Percentiles rank a stretch among this genome's conserved stretches.
These are phyloP conservation scores for Hafferia zeledoni DNA, from an alignment of 2,797 vertebrate genomes.

Conservation along the genomic window DNA sequence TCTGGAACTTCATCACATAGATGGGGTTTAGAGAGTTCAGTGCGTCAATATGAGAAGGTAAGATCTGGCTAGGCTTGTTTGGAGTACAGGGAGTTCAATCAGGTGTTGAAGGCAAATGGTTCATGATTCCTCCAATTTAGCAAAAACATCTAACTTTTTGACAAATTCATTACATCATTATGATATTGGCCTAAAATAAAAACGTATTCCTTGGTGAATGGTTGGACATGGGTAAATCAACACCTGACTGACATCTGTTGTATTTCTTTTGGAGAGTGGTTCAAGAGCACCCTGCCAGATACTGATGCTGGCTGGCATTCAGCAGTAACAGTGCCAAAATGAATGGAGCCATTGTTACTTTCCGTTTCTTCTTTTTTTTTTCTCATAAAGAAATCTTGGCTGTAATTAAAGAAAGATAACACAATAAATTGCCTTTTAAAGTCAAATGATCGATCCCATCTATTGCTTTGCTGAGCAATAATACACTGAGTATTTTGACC, in stretches of 20 bases:
- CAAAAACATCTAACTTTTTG: neutral
- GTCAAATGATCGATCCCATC: neutral
- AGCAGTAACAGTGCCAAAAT: neutral
- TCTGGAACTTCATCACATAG: neutral
- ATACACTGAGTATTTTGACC: neutral
- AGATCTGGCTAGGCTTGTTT: neutral
- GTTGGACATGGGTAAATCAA: neutral
- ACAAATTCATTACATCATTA: neutral
- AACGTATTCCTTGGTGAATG: neutral
- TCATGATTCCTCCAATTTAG: neutral
- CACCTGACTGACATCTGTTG: slow-evolving; percentile 5
- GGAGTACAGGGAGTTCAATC: neutral
- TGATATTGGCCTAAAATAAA: neutral
- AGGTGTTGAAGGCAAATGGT: neutral
- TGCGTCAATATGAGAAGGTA: neutral
- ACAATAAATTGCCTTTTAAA: neutral
- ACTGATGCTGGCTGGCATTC: neutral
- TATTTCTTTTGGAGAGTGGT: slow-evolving; percentile 28
- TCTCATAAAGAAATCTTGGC: neutral
- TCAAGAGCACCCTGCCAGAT: slow-evolving; percentile 5
- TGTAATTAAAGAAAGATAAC: neutral
- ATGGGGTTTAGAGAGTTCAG: neutral
- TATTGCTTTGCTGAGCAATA: neutral
- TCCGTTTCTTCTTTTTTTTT: neutral
- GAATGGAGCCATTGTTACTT: neutral